A percentile compares a stretch with the other conserved stretches of the same genome.
Evolutionary conservation across 2,113 vertebrate species (phyloP).

Genomic region (Centrocercus urophasianus): DNA sequence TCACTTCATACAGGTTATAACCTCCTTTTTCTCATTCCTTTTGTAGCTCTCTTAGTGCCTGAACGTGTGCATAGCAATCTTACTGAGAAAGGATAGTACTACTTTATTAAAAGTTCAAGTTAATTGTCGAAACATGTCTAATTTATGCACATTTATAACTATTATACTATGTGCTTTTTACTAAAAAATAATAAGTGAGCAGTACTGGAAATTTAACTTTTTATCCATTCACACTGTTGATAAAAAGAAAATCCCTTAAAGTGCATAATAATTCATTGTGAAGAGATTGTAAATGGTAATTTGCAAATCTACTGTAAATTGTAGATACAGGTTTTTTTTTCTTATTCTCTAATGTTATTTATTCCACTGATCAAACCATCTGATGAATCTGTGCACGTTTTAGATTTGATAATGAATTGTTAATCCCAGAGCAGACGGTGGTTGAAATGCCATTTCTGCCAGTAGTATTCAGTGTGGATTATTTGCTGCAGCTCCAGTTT

Average conservation of each 20-base stretch:
- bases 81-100: not conserved
- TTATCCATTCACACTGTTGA: not conserved
- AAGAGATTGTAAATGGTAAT: constrained; percentile 31
- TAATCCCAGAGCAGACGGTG: not conserved
- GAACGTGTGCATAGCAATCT: not conserved
- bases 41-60: not conserved
- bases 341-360: constrained; percentile 18
- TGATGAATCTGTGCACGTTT: constrained; percentile 22
- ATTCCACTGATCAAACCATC: constrained; percentile 6
- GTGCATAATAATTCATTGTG: not conserved
- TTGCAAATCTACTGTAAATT: constrained; percentile 41
- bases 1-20: not conserved
- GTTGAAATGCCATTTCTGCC: constrained; percentile 6
- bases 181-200: not conserved
- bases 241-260: not conserved
- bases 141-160: not conserved
- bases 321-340: not conserved
- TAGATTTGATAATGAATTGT: constrained; percentile 6
- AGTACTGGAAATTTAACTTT: not conserved
- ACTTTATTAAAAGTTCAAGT: not conserved
- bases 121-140: not conserved
- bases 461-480: constrained; percentile 13
- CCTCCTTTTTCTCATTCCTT: not conserved
- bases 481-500: not conserved
- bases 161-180: not conserved